These are phyloP conservation scores for Chouioia cunea DNA, from an alignment of 2,888 invertebrate genomes.

Conservation along the genomic window DNA sequence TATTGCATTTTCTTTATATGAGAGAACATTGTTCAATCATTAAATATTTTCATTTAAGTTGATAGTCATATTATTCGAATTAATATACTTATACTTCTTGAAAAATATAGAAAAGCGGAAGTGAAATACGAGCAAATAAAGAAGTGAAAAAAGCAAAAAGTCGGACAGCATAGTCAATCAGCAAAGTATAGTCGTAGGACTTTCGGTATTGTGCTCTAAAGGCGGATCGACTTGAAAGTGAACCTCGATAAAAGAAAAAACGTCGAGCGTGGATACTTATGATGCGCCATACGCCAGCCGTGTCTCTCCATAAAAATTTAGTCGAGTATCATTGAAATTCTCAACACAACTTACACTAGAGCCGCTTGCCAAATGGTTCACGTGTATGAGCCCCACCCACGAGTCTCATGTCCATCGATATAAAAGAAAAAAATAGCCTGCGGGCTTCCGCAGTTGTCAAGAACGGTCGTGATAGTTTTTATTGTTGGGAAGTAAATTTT, in stretches of 20 bases:
- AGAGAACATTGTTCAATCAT: too few relatives aligned
- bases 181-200: slow-evolving; percentile 19
- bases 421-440: slow-evolving; percentile 63
- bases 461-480: slow-evolving; percentile 22
- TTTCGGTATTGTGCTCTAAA: slow-evolving; percentile 24
- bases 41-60: too few relatives aligned
- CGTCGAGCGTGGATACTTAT: slow-evolving; percentile 51
- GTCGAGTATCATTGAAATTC: slow-evolving; percentile 63
- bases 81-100: not conserved
- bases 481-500: too few relatives aligned
- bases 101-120: slow-evolving; percentile 16
- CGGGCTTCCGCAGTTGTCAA: slow-evolving; percentile 61
- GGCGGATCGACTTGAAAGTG: slow-evolving; percentile 57
- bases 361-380: slow-evolving; percentile 67
- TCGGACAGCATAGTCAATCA: slow-evolving; percentile 14
- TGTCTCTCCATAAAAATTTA: slow-evolving; percentile 42
- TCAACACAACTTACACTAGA: slow-evolving; percentile 53
- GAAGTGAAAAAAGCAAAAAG: slow-evolving; percentile 15
- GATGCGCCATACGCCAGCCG: slow-evolving; percentile 53
- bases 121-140: slow-evolving; percentile 1
- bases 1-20: too few relatives aligned
- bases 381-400: slow-evolving; percentile 59
- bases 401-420: slow-evolving; percentile 46
- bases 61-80: too few relatives aligned
- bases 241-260: slow-evolving; percentile 63